Base-by-base conservation (phyloP, 2,888 invertebrate species). In the Andricus curvator region DNA sequence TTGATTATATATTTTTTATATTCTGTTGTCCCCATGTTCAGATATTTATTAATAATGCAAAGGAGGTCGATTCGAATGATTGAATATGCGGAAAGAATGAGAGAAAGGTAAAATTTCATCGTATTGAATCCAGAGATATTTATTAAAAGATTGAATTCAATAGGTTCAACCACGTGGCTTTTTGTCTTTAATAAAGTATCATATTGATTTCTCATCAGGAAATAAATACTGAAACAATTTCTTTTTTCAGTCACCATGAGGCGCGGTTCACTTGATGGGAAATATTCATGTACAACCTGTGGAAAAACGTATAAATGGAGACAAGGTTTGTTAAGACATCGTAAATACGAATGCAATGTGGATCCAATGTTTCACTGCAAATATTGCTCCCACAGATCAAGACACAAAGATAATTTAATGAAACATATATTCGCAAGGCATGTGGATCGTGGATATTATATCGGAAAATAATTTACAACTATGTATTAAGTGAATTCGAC, bases 401-500 rank as follows among this genome's bases (percentile, higher is more conserved):
- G 74, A n/a, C 74, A 74, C n/a, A 74, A 56, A 33, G 74, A 74
- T 56, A 74, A 74, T 74, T 74, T 74, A 22, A 74, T 74, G 74
- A 74, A 74, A n/a, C 74, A 74, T 37, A 56, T 74, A 5, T 74
- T 74, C 33, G 74, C 74, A 56, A 33, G 15, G n/a, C 74, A 74
- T n/a, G 56, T 74, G n/a, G 74, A 74, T 56, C 56, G 74, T 20
- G 6, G 64, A 29, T 29, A 64, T 60, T 60, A 60, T 22, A 22
- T 60, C 4, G 60, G 60, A 60, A 60, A 22, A 1, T 60, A 60
- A 60, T 60, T 4, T 22, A 60, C 13, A 13, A 60, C 4, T 60
- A 4, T 22, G 11, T n/a, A n/a, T n/a, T n/a, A 60, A 60, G 22
- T n/a, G 22, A 22, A 60, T 60, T 60, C 4, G 11, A 9, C 56